Conservation (phyloP, 2,888 invertebrate genomes). For the Rhagonycha lutea region DNA sequence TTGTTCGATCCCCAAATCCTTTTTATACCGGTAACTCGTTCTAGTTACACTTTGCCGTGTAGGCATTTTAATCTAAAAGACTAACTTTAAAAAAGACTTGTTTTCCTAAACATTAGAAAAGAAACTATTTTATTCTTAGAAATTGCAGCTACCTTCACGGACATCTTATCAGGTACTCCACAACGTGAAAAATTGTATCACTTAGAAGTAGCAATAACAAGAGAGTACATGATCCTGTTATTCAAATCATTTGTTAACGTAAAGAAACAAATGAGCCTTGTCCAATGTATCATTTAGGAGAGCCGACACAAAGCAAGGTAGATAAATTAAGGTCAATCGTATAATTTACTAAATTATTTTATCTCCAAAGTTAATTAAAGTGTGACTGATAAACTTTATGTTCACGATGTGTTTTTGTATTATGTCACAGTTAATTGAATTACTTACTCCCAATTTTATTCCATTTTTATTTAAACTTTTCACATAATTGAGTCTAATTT, state of each 20-base stretch:
- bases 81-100: no score
- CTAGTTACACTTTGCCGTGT: no score
- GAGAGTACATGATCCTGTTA: not conserved
- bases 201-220: no score
- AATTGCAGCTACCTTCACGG: no score
- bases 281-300: not conserved
- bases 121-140: no score
- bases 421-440: not conserved
- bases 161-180: no score
- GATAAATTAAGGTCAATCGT: not conserved
- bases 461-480: not conserved
- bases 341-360: not conserved
- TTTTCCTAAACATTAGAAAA: no score
- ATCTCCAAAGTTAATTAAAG: not conserved
- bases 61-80: no score
- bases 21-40: no score
- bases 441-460: not conserved
- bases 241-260: not conserved
- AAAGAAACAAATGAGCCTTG: not conserved
- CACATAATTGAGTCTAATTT: not conserved
- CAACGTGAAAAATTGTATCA: no score
- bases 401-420: not conserved
- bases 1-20: no score
- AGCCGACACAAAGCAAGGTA: not conserved
- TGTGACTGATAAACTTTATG: not conserved